Evolutionary conservation across 1,140 invertebrate genomes (phyloP).

Genomic region (Helicoverpa armigera): DNA sequence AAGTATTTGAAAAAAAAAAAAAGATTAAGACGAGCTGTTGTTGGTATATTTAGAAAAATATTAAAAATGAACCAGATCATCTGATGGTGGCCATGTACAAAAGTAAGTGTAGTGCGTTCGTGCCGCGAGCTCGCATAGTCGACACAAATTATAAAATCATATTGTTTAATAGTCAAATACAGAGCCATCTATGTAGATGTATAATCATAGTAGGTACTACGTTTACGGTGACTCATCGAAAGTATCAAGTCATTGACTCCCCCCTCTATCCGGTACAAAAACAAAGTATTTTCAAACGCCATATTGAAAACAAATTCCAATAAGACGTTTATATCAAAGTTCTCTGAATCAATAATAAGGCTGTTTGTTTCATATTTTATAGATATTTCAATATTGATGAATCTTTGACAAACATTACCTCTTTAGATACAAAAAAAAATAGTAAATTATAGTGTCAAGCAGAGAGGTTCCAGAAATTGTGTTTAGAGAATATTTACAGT

Average conservation of each 20-base stretch:
- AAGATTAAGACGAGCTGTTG: constrained; percentile 81
- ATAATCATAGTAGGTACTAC: constrained; percentile 66
- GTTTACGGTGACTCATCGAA: constrained; percentile 51
- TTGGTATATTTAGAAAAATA: constrained; percentile 86
- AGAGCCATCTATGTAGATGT: constrained; percentile 80
- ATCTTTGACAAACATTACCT: constrained; percentile 75
- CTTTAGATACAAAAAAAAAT: constrained; percentile 78
- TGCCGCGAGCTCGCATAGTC: constrained; percentile 63
- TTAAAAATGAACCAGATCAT: constrained; percentile 85
- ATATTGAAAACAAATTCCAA: constrained; percentile 74
- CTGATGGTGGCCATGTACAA: constrained; percentile 86
- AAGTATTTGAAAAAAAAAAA: constrained; percentile 81
- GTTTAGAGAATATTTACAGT: constrained; percentile 48
- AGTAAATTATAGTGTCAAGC: constrained; percentile 77
- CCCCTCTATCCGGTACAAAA: constrained; percentile 80
- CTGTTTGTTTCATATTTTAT: constrained; percentile 78
- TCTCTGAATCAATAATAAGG: constrained; percentile 68
- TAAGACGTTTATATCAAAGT: constrained; percentile 76
- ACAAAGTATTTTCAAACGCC: constrained; percentile 70
- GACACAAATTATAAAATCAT: constrained; percentile 82
- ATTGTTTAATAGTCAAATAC: constrained; percentile 83
- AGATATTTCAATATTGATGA: constrained; percentile 67
- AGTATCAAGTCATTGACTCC: constrained; percentile 61
- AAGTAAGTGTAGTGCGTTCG: constrained; percentile 78
- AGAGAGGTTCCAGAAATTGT: constrained; percentile 47